Percentiles rank a stretch among this genome's conserved stretches.
These are phyloP conservation scores for Cercocebus atys DNA, from an alignment of 2,113 vertebrate genomes.

Conservation along the genomic window DNA sequence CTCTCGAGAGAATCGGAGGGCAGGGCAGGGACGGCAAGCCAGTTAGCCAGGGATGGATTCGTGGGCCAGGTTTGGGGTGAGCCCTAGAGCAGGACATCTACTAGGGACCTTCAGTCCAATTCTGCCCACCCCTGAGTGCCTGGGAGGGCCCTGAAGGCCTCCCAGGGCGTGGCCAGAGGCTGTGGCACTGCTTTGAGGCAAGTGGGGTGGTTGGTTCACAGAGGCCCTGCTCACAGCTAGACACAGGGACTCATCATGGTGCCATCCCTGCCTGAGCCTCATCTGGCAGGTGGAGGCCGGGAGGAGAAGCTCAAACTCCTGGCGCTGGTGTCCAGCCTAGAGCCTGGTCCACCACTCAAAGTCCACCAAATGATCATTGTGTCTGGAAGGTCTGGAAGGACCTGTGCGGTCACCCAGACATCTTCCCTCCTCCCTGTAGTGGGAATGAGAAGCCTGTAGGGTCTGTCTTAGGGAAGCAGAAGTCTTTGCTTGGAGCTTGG, in stretches of 20 bases:
- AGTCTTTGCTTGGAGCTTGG: too few species aligned
- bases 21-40: too few species aligned
- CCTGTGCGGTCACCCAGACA: not conserved
- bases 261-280: not conserved
- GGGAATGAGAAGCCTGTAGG: not conserved
- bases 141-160: not conserved
- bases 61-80: too few species aligned
- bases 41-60: too few species aligned
- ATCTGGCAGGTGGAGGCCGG: not conserved
- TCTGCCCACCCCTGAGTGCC: not conserved
- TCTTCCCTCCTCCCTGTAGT: not conserved
- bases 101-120: not conserved
- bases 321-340: not conserved
- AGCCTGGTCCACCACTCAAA: not conserved
- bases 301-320: not conserved
- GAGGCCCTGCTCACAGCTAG: not conserved
- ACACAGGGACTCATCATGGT: rapidly evolving
- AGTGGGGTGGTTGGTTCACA: not conserved
- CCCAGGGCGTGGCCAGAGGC: not conserved
- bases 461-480: rapidly evolving
- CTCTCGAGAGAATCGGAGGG: not conserved
- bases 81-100: not conserved
- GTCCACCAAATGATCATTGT: not conserved
- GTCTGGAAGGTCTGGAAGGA: not conserved
- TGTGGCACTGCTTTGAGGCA: not conserved